A percentile compares a stretch with the other conserved stretches of the same genome.
Evolutionary conservation across 2,113 vertebrate species (phyloP).

Genomic region (Catharus minimus): DNA sequence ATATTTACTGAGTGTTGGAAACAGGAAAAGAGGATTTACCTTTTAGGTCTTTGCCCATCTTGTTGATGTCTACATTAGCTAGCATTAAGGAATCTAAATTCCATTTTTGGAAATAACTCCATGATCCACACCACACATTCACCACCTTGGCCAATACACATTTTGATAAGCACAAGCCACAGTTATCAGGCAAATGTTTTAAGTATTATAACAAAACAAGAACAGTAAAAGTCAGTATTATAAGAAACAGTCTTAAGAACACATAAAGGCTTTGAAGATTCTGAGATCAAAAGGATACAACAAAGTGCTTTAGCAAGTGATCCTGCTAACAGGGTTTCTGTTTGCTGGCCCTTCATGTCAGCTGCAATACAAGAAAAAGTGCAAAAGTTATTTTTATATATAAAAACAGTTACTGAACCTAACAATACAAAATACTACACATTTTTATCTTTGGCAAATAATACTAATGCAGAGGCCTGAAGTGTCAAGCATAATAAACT

Average conservation of each 20-base stretch:
- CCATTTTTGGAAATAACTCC: background rate
- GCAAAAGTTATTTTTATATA: background rate
- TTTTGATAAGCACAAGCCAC: background rate
- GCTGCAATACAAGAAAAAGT: conserved; percentile 70
- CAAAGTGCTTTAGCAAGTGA: conserved; percentile 96
- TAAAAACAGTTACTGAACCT: background rate
- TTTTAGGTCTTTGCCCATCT: conserved; percentile 87
- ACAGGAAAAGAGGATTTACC: conserved; percentile 67
- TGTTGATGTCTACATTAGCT: conserved; percentile 84
- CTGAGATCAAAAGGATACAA: conserved; percentile 87
- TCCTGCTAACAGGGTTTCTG: conserved; percentile 90
- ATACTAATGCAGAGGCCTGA: background rate
- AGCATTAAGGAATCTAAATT: conserved; percentile 66
- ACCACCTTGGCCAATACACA: background rate
- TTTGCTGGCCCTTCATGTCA: conserved; percentile 88
- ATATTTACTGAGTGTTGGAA: background rate
- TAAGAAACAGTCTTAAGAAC: background rate
- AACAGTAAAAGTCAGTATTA: background rate
- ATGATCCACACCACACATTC: background rate
- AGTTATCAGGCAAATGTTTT: background rate
- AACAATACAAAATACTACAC: background rate
- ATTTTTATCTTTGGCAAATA: background rate
- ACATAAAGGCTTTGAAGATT: background rate
- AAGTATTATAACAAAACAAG: background rate
- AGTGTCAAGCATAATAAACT: background rate